Evolutionary conservation across 2,113 vertebrate genomes (phyloP).

Genomic region (Protobothrops mucrosquamatus): DNA sequence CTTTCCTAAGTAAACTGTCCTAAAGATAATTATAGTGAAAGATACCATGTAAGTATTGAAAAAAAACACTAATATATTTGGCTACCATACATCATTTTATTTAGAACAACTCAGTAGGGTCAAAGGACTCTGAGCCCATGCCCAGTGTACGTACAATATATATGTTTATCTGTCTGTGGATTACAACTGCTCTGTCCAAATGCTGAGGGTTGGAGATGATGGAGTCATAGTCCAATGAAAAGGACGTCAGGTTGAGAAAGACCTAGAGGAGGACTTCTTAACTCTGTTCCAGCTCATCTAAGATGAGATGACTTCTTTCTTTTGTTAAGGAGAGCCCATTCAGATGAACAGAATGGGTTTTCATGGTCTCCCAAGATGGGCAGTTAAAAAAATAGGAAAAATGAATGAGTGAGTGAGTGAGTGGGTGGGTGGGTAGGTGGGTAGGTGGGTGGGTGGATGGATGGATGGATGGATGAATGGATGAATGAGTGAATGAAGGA

Average conservation of each 20-base stretch:
- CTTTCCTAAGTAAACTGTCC: not conserved
- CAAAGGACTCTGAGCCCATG: not conserved
- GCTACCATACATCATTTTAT: not conserved
- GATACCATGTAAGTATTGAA: not conserved
- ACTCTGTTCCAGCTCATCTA: not conserved
- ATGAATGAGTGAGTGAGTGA: no score
- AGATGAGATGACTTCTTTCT: not conserved
- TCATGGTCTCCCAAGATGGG: not conserved
- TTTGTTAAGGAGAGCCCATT: not conserved
- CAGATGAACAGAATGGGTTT: not conserved
- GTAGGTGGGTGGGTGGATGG: no score
- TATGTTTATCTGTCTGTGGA: not conserved
- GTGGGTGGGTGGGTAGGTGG: no score
- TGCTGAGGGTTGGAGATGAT: not conserved
- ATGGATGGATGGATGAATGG: no score
- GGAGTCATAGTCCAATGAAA: not conserved
- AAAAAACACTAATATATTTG: not conserved
- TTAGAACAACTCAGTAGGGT: not conserved
- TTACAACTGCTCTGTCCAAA: not conserved
- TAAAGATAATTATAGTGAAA: not conserved
- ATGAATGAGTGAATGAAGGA: no score
- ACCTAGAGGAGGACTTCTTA: not conserved
- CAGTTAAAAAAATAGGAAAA: not conserved
- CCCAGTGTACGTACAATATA: not conserved
- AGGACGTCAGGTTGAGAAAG: not conserved